phyloP scores from a whole-genome alignment of 2,797 vertebrate species.

The Poeciliopsis infans region DNA sequence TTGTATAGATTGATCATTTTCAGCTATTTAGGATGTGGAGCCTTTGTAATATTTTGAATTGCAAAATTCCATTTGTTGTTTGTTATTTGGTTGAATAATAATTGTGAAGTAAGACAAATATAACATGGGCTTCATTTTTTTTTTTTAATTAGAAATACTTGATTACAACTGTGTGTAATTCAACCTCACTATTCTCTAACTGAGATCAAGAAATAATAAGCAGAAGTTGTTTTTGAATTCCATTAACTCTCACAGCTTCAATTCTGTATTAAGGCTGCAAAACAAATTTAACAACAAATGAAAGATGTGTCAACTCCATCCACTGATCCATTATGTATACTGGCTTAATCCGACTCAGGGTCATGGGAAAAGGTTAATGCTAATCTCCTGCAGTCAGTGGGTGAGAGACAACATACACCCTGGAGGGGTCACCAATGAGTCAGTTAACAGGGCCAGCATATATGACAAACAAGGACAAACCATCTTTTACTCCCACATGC shows the following conservation, averaged over 20 bases:
- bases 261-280: neutral
- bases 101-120: neutral
- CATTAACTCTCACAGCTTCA: conserved; percentile 1
- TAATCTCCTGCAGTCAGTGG: neutral
- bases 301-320: neutral
- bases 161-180: neutral
- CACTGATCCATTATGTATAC: neutral
- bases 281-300: conserved; percentile 2
- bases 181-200: neutral
- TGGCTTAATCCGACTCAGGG: neutral
- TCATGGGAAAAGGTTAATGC: neutral
- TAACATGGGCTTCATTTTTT: neutral
- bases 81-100: neutral
- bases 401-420: neutral
- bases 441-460: neutral
- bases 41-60: neutral
- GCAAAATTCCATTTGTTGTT: neutral
- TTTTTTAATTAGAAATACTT: neutral
- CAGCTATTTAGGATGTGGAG: neutral
- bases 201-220: neutral
- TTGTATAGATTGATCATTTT: neutral
- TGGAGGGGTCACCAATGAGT: neutral
- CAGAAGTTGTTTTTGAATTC: conserved; percentile 21
- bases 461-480: neutral
- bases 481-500: neutral